These are phyloP conservation scores for Poliocrania exsul DNA, from an alignment of 2,797 vertebrate species.

Conservation along the genomic window DNA sequence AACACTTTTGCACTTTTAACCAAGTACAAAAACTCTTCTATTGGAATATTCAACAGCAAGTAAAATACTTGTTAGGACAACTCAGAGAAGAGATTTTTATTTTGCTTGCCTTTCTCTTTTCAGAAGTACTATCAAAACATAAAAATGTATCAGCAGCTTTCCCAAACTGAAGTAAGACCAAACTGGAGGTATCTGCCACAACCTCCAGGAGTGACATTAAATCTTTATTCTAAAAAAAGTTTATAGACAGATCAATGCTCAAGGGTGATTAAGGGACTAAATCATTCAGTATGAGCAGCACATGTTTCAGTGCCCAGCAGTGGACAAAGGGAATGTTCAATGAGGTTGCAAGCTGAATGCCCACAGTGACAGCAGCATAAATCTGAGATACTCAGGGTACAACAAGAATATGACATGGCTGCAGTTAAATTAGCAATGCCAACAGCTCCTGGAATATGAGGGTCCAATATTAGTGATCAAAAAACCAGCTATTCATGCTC, in stretches of 20 bases:
- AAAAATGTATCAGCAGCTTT: not conserved
- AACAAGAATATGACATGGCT: not conserved
- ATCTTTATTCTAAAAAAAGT: not conserved
- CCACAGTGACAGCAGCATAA: not conserved
- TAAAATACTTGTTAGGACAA: not conserved
- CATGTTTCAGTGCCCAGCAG: not conserved
- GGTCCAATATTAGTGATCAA: not conserved
- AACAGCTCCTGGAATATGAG: not conserved
- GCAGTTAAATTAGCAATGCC: not conserved
- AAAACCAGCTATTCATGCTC: not conserved
- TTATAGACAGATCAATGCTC: not conserved
- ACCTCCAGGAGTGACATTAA: not conserved
- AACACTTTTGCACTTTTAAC: not conserved
- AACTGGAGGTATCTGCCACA: not conserved
- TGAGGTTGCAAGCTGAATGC: not conserved
- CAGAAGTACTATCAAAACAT: not conserved
- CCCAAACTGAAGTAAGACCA: not conserved
- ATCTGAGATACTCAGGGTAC: not conserved
- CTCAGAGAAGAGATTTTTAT: not conserved
- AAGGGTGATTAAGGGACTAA: not conserved
- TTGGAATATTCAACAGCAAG: not conserved
- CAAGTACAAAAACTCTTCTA: not conserved
- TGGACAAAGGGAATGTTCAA: slow-evolving; percentile 3
- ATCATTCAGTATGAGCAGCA: not conserved
- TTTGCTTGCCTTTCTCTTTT: not conserved